A percentile compares a stretch with the other conserved stretches of the same genome.
These are phyloP conservation scores for Cardiocondyla obscurior DNA, from an alignment of 1,140 invertebrate species.

Conservation along the genomic window DNA sequence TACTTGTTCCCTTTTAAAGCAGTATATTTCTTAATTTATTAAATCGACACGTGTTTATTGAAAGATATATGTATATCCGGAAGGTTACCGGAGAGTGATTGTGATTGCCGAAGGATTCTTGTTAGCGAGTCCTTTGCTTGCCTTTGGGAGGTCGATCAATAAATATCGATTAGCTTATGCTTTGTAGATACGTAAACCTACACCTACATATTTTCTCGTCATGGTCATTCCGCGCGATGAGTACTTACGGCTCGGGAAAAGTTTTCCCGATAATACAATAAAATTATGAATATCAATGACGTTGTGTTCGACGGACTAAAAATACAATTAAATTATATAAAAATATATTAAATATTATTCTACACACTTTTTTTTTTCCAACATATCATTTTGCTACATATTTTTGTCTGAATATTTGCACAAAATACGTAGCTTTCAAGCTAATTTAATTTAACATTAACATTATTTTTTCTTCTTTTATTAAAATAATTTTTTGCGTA, in stretches of 20 bases:
- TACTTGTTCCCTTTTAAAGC: background rate
- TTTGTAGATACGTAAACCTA: slow-evolving; percentile 58
- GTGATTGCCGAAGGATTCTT: slow-evolving; percentile 60
- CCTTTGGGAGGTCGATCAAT: slow-evolving; percentile 61
- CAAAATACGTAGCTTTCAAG: background rate
- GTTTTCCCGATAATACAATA: slow-evolving; percentile 21
- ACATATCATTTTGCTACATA: background rate
- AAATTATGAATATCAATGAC: slow-evolving; percentile 8
- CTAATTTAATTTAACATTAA: slow-evolving; percentile 17
- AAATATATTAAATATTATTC: background rate
- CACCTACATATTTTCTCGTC: slow-evolving; percentile 59
- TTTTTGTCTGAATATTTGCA: background rate
- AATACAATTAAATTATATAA: background rate
- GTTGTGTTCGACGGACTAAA: background rate
- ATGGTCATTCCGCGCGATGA: slow-evolving; percentile 53
- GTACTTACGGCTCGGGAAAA: slow-evolving; percentile 11
- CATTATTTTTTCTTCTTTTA: background rate
- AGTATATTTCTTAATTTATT: background rate
- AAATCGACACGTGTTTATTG: background rate
- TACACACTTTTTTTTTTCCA: background rate
- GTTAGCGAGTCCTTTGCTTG: slow-evolving; percentile 57
- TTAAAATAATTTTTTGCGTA: background rate
- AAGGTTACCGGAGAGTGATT: slow-evolving; percentile 19
- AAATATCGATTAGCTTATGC: slow-evolving; percentile 68
- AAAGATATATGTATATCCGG: background rate